These are phyloP conservation scores for Strongylocentrotus purpuratus DNA, from an alignment of 35 echinoderm and acorn worm species.

Conservation along the genomic window DNA sequence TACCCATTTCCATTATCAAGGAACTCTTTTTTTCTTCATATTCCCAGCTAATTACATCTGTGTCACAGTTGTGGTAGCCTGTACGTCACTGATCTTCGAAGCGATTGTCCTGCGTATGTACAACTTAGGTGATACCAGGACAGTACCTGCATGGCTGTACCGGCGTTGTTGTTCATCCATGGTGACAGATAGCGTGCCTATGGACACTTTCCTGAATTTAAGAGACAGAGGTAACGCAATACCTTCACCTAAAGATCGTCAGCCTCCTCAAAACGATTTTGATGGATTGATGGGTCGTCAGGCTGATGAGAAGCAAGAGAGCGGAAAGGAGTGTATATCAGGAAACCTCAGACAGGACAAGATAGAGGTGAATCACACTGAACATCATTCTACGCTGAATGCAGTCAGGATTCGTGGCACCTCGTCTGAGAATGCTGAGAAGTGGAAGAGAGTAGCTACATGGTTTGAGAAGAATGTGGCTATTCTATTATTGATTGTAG, in stretches of 20 bases:
- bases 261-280: background rate
- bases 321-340: background rate
- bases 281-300: background rate
- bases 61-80: background rate
- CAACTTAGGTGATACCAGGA: background rate
- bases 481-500: background rate
- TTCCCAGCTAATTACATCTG: slow-evolving; percentile 30
- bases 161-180: background rate
- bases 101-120: slow-evolving; percentile 28
- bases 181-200: background rate
- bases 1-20: background rate
- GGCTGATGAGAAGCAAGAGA: background rate
- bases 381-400: background rate
- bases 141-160: background rate
- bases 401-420: background rate
- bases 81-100: background rate
- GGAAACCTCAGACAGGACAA: background rate
- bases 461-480: slow-evolving; percentile 16
- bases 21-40: background rate
- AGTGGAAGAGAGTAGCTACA: background rate
- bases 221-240: background rate
- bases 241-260: background rate
- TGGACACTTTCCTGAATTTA: background rate
- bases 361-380: background rate
- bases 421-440: background rate